These are phyloP conservation scores for Heteropelma amictum DNA, from an alignment of 2,888 invertebrate genomes.

Conservation along the genomic window DNA sequence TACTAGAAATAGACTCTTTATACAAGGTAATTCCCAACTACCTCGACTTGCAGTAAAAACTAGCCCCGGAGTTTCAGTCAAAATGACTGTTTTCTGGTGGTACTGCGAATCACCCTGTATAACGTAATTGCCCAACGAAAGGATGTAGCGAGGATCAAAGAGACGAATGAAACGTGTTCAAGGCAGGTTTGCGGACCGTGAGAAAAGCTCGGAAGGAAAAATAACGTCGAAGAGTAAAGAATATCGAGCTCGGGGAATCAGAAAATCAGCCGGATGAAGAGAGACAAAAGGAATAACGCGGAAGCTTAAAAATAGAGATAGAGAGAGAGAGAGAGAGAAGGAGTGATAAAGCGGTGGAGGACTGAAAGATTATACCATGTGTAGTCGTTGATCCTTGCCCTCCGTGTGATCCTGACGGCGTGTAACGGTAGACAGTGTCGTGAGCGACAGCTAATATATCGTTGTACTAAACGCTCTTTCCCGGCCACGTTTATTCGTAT, in stretches of 20 bases:
- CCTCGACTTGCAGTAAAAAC: no score
- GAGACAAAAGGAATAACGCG: constrained; percentile 11
- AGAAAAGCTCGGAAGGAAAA: constrained; percentile 15
- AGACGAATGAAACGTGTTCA: background rate
- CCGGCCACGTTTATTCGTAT: background rate
- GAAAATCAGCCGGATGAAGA: constrained; percentile 16
- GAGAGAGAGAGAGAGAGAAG: constrained; percentile 22
- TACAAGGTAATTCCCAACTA: no score
- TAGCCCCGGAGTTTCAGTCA: no score
- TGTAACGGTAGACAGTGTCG: constrained; percentile 75
- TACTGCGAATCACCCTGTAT: no score
- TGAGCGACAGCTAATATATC: constrained; percentile 74
- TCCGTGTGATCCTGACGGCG: constrained; percentile 64
- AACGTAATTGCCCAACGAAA: background rate
- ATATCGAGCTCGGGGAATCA: constrained; percentile 7
- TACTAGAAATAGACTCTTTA: no score
- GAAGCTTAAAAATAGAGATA: constrained; percentile 6
- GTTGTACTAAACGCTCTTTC: constrained; percentile 68
- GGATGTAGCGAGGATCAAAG: background rate
- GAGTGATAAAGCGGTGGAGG: constrained; percentile 6
- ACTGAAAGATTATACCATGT: constrained; percentile 47
- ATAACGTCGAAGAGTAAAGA: background rate
- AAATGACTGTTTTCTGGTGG: no score
- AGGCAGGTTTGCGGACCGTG: constrained; percentile 4
- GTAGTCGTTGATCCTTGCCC: constrained; percentile 59